Evolutionary conservation across 1,140 invertebrate species (phyloP).

Genomic region (Coelopa frigida): DNA sequence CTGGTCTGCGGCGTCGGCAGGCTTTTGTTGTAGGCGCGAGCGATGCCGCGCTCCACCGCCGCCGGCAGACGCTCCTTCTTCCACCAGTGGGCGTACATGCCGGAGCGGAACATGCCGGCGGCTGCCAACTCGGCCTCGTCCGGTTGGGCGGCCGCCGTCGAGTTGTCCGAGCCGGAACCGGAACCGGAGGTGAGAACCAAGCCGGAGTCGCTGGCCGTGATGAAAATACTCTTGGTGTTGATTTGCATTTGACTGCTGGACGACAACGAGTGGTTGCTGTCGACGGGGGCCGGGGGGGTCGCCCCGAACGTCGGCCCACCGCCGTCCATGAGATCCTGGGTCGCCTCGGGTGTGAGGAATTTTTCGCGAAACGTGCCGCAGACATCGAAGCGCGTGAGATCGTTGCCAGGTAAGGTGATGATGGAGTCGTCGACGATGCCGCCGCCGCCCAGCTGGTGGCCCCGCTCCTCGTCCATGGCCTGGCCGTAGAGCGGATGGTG

Average conservation of each 20-base stretch:
- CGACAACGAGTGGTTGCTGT: too few species aligned
- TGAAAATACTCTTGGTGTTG: constrained; percentile 34
- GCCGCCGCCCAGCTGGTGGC: constrained; percentile 63
- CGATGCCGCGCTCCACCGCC: constrained; percentile 52
- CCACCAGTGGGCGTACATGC: constrained; percentile 87
- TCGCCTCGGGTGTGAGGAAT: constrained; percentile 35
- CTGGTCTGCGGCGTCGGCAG: constrained; percentile 10
- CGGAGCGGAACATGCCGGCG: constrained; percentile 61
- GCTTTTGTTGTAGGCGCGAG: constrained; percentile 40
- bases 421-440: constrained; percentile 75
- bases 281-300: too few species aligned
- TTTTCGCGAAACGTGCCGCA: constrained; percentile 41
- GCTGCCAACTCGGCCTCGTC: constrained; percentile 15
- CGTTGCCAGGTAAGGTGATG: constrained; percentile 52
- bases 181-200: too few species aligned
- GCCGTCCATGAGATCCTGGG: constrained; percentile 17
- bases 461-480: too few species aligned
- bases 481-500: constrained; percentile 18
- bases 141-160: constrained; percentile 3
- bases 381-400: constrained; percentile 33
- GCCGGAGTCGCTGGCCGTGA: too few species aligned
- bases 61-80: constrained; percentile 74
- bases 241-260: constrained; percentile 27
- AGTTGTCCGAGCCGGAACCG: too few species aligned
- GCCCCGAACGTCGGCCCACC: too few species aligned